These are phyloP conservation scores for Nothobranchius kuhntae DNA, from an alignment of 2,113 vertebrate genomes.

Conservation along the genomic window DNA sequence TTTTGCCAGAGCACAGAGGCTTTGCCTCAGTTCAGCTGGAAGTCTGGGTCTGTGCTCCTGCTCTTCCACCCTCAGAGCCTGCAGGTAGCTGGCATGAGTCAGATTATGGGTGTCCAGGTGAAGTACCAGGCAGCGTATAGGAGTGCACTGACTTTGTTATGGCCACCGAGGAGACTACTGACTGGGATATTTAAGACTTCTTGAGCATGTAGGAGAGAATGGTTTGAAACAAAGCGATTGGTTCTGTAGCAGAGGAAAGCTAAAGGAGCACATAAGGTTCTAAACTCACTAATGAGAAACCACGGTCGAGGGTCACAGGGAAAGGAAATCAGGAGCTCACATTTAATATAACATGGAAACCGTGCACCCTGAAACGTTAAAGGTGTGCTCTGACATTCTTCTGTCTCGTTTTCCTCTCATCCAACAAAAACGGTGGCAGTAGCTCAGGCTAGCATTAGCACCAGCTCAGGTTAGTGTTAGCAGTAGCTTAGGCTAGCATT, in stretches of 20 bases:
- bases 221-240: slow-evolving; percentile 26
- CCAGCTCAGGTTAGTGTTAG: no score
- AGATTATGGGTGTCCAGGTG: slow-evolving; percentile 19
- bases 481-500: no score
- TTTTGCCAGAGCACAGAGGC: slow-evolving; percentile 38
- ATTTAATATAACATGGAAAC: no score
- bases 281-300: slow-evolving; percentile 1
- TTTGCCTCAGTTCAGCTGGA: slow-evolving; percentile 39
- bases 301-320: neutral
- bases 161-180: slow-evolving; percentile 27
- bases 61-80: slow-evolving; percentile 21
- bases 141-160: slow-evolving; percentile 19
- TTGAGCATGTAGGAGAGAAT: slow-evolving; percentile 13
- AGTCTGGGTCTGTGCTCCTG: slow-evolving; percentile 27
- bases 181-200: slow-evolving; percentile 22
- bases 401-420: no score
- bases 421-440: no score
- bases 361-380: no score
- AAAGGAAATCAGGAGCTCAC: neutral
- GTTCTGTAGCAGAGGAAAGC: neutral
- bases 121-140: slow-evolving; percentile 47
- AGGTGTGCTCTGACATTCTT: no score
- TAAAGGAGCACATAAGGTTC: neutral
- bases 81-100: slow-evolving; percentile 37
- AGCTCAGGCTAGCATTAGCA: no score